These are phyloP conservation scores for Callinectes sapidus DNA, from an alignment of 2,888 invertebrate species.

Conservation along the genomic window DNA sequence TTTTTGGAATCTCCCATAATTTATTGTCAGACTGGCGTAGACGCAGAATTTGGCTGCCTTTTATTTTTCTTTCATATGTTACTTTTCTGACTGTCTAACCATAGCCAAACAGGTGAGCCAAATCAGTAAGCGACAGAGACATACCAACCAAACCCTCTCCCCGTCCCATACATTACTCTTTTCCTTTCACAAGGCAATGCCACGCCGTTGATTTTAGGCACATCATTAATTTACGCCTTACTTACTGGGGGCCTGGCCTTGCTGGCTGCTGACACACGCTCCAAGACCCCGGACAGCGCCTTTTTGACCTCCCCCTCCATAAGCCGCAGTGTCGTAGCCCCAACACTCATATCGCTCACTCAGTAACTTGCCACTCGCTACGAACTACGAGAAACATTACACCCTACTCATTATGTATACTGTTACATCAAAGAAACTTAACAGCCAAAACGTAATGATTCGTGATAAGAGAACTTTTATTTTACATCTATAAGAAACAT, in stretches of 20 bases:
- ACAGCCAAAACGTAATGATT: no score
- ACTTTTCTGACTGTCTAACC: no score
- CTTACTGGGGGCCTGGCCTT: slow-evolving; percentile 58
- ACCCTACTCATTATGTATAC: no score
- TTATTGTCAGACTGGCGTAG: no score
- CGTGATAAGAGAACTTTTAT: no score
- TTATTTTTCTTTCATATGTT: no score
- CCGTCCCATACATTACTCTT: not conserved
- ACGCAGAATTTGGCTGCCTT: no score
- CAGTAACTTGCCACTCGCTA: not conserved
- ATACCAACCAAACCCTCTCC: not conserved
- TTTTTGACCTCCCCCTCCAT: slow-evolving; percentile 66
- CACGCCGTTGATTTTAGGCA: not conserved
- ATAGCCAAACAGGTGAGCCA: no score
- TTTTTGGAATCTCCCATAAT: no score
- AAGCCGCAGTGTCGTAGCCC: not conserved
- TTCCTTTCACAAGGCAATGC: not conserved
- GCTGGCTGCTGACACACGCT: slow-evolving; percentile 55
- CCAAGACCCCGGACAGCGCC: slow-evolving; percentile 60
- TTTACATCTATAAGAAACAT: no score
- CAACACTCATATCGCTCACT: not conserved
- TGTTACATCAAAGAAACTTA: no score
- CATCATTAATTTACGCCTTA: not conserved
- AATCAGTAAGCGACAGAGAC: no score
- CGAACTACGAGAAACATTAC: not conserved